These are phyloP conservation scores for Ellobius talpinus DNA, from an alignment of 2,113 vertebrate genomes.

Conservation along the genomic window DNA sequence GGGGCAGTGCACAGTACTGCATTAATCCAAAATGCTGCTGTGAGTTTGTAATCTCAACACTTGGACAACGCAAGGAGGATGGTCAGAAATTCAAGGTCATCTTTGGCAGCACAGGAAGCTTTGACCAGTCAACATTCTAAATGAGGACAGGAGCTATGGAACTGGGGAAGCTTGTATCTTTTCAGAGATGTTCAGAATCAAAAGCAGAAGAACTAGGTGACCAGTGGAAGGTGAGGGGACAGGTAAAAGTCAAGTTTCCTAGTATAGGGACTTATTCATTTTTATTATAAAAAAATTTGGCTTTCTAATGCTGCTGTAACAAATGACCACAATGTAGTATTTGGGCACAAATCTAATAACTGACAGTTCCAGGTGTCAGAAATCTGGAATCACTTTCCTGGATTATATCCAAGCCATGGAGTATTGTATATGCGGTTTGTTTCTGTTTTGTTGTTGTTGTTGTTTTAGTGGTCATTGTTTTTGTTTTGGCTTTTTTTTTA, in stretches of 20 bases:
- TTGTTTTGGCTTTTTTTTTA: not conserved
- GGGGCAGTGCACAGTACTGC: too few species aligned
- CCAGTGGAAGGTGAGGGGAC: not conserved
- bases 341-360: not conserved
- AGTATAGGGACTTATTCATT: too few species aligned
- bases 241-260: not conserved
- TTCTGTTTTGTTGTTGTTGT: not conserved
- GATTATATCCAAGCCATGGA: too few species aligned
- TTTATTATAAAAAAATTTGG: not conserved
- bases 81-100: not conserved
- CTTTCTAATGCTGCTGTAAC: not conserved
- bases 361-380: not conserved
- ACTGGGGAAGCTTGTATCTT: not conserved
- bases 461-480: not conserved
- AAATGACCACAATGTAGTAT: not conserved
- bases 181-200: not conserved
- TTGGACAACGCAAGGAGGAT: not conserved
- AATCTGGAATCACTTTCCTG: not conserved
- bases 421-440: not conserved
- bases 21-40: fast-evolving
- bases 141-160: not conserved
- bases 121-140: not conserved
- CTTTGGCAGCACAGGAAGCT: not conserved
- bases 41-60: not conserved
- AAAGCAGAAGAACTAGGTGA: not conserved